Conservation (phyloP, 2,797 vertebrate genomes). For the Hoplostethus mediterraneus region DNA sequence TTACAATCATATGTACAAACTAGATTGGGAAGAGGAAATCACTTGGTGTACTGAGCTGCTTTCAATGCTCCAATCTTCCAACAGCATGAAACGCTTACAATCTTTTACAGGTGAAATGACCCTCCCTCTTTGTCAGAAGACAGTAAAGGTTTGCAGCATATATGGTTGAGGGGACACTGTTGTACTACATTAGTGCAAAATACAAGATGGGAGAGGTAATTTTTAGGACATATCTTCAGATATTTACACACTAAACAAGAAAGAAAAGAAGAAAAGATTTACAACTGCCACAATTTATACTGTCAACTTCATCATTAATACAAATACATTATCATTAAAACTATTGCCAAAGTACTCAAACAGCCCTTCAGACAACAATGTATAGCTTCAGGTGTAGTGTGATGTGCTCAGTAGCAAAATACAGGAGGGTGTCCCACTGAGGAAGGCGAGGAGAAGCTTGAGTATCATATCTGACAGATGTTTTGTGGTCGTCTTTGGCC, state of each 20-base stretch:
- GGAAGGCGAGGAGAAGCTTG: background rate
- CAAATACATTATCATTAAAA: constrained; percentile 19
- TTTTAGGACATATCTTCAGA: constrained; percentile 33
- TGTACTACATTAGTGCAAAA: constrained; percentile 77
- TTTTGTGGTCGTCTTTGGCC: constrained; percentile 54
- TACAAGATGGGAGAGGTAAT: constrained; percentile 65
- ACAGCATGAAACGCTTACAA: constrained; percentile 38
- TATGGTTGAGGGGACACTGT: constrained; percentile 34
- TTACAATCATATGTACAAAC: constrained; percentile 41
- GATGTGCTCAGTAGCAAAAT: constrained; percentile 6
- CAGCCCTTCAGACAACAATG: background rate
- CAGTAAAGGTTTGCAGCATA: constrained; percentile 35
- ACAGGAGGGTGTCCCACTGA: background rate
- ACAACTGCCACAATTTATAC: constrained; percentile 28
- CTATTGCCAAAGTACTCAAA: no score
- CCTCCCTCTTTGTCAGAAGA: background rate
- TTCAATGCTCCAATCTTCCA: constrained; percentile 11
- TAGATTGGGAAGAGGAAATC: constrained; percentile 37
- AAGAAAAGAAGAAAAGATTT: constrained; percentile 12
- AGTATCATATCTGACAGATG: constrained; percentile 5
- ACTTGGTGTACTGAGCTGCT: constrained; percentile 11
- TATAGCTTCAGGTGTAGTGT: background rate
- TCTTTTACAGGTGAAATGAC: background rate
- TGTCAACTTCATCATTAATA: constrained; percentile 1
- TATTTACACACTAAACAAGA: constrained; percentile 40